Evolutionary conservation across 2,797 vertebrate genomes (phyloP).

Genomic region (Limnodromus scolopaceus): DNA sequence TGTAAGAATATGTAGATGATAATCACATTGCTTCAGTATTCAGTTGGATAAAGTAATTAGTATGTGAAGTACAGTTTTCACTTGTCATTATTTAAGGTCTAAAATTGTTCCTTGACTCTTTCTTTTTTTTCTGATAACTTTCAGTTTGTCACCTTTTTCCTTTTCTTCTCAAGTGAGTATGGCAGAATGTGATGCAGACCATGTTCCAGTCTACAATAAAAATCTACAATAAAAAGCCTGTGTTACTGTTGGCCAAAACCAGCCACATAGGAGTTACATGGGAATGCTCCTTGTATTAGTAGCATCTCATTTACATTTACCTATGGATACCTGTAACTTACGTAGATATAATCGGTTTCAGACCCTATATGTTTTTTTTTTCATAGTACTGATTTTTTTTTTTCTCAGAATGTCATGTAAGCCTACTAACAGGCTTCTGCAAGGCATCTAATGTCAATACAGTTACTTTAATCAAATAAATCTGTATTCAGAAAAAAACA

Average conservation of each 20-base stretch:
- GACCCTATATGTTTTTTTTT: background rate
- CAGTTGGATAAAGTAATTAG: background rate
- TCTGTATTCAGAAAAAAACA: background rate
- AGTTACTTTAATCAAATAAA: conserved; percentile 31
- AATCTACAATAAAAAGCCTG: background rate
- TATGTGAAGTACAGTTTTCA: background rate
- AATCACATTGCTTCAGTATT: background rate
- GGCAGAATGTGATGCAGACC: background rate
- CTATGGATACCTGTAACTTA: background rate
- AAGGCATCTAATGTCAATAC: background rate
- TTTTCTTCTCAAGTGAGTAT: background rate
- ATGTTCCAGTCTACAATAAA: background rate
- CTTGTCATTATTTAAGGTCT: background rate
- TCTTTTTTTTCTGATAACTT: background rate
- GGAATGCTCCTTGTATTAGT: background rate
- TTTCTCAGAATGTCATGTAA: background rate
- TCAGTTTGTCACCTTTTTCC: background rate
- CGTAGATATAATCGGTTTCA: background rate
- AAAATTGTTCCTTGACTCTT: background rate
- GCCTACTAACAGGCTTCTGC: background rate
- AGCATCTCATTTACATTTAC: background rate
- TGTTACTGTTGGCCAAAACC: background rate
- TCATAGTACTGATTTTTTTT: background rate
- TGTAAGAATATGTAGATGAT: background rate
- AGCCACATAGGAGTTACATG: background rate